A percentile compares a stretch with the other conserved stretches of the same genome.
These are phyloP conservation scores for Gracilinanus agilis DNA, from an alignment of 2,113 vertebrate species.

Conservation along the genomic window DNA sequence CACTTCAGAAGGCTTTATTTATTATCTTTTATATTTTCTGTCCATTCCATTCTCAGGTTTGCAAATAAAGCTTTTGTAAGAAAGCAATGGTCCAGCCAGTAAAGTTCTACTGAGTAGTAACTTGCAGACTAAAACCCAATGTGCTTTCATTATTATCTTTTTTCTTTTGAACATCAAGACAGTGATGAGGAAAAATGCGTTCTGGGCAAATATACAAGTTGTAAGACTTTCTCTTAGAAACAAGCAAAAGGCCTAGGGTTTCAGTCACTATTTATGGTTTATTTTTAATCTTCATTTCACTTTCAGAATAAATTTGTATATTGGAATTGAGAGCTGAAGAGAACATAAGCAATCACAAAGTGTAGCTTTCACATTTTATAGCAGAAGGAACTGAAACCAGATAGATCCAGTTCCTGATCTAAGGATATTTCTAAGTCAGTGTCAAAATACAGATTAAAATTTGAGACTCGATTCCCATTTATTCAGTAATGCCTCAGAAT, in stretches of 20 bases:
- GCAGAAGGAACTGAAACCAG: background rate
- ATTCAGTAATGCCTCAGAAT: background rate
- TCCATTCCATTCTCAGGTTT: background rate
- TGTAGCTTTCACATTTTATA: background rate
- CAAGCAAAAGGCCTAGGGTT: background rate
- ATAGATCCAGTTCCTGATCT: background rate
- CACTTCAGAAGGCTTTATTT: conserved; percentile 23
- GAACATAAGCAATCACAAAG: background rate
- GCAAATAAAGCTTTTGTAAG: background rate
- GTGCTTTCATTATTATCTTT: conserved; percentile 2
- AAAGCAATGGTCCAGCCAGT: background rate
- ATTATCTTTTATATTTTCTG: background rate
- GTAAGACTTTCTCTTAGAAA: background rate
- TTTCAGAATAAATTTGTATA: background rate
- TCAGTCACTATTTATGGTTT: background rate
- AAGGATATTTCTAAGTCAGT: background rate
- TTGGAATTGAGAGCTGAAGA: background rate
- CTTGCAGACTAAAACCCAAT: background rate
- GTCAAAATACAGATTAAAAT: background rate
- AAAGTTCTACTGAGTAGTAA: background rate
- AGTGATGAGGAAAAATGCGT: conserved; percentile 4
- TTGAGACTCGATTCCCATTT: background rate
- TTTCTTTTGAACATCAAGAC: background rate
- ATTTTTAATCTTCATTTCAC: background rate
- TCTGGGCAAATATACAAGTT: background rate